A percentile compares a stretch with the other conserved stretches of the same genome.
These are phyloP conservation scores for Drosophila fuyamai DNA, from an alignment of 1,140 invertebrate genomes.

Conservation along the genomic window DNA sequence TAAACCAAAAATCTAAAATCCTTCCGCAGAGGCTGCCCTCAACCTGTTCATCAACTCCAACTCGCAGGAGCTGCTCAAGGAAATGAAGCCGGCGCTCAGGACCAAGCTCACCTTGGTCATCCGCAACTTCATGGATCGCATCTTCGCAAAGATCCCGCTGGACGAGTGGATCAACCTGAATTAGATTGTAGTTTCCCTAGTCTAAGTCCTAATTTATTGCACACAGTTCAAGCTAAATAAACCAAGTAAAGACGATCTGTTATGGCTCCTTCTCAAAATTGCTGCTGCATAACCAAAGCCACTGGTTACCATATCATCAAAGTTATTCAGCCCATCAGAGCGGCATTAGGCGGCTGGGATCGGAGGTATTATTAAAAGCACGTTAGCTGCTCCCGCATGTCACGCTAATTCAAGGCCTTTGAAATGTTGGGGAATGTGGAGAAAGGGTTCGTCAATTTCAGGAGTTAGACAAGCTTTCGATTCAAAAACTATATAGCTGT, in stretches of 20 bases:
- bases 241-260: slow-evolving; percentile 19
- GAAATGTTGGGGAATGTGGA: slow-evolving; percentile 26
- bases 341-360: slow-evolving; percentile 36
- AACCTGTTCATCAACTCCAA: slow-evolving; percentile 94
- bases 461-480: background rate
- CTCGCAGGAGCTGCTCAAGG: slow-evolving; percentile 91
- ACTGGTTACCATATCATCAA: slow-evolving; percentile 31
- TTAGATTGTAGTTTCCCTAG: slow-evolving; percentile 35
- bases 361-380: slow-evolving; percentile 60
- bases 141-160: slow-evolving; percentile 91
- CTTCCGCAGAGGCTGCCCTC: slow-evolving; percentile 89
- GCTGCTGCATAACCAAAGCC: slow-evolving; percentile 3
- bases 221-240: slow-evolving; percentile 58
- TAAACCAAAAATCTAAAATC: too few species aligned
- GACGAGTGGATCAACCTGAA: slow-evolving; percentile 88
- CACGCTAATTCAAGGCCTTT: slow-evolving; percentile 43
- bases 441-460: slow-evolving; percentile 7
- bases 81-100: slow-evolving; percentile 94
- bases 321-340: slow-evolving; percentile 21
- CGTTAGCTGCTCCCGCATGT: slow-evolving; percentile 22
- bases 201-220: slow-evolving; percentile 74
- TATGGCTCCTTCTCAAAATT: slow-evolving; percentile 5
- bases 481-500: background rate
- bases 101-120: slow-evolving; percentile 90
- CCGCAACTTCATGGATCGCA: slow-evolving; percentile 89